Evolutionary conservation across 2,888 invertebrate genomes (phyloP), one percentile per base, ranked within the genome.

Genomic region (Anagyrus pseudococci): DNA sequence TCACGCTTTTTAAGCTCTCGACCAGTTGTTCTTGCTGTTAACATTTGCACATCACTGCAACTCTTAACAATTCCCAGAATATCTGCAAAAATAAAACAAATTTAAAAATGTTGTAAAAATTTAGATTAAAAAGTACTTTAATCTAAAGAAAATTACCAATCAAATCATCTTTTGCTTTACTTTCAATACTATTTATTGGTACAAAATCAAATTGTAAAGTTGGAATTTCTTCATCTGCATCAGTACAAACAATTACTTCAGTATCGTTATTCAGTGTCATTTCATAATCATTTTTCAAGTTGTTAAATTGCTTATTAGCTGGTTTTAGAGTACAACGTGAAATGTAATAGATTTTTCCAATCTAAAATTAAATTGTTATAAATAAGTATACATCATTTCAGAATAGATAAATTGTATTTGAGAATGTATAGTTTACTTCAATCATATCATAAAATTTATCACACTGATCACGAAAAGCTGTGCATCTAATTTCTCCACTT

Each of bases 231-330:
- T 82, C 76, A 0, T 81, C 77, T 10, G 70, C 69, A 15, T 81
- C 78, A 48, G 75, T 73, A 62, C 85, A 85, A 1, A 81, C 82
- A 13, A 80, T 73, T 1, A 87, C 75, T 72, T 82, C 84, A 0
- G 94, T 90, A 47, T 97, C 95, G 7, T 83, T 81, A 13, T 84
- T 88, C 74, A 98, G 88, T 1, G 94, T 91, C 90, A 99, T 92
- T 81, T 99, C 99, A 75, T 98, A 99, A 77, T 98, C 98, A 77
- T 98, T 96, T 69, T 93, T 92, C 6, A 96, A 80, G 40, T 84
- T 86, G 33, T 87, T 86, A 80, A 86, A 99, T 75, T 93, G 90
- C 77, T 96, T 97, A 81, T 99, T 98, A 0, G 98, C 98, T 1
- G 93, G 87, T 79, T 98, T 98, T n/a, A 98, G 81, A 48, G 85